phyloP scores from a whole-genome alignment of 2,113 vertebrate genomes.

The Triplophysa tibetana region DNA sequence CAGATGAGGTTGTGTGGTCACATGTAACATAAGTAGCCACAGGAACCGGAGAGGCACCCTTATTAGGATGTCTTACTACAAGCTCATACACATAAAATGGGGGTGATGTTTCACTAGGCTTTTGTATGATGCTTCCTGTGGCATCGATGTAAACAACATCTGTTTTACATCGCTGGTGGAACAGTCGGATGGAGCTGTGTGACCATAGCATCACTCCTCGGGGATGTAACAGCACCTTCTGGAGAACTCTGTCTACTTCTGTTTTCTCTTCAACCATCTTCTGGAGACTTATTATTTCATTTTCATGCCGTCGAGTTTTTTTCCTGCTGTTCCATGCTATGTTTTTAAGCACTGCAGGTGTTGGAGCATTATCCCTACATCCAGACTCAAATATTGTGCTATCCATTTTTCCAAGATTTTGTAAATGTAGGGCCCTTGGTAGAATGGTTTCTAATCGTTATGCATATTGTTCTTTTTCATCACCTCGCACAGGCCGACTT shows the following conservation, averaged over 20 bases:
- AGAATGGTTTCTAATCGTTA: not conserved
- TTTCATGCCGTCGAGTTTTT: not conserved
- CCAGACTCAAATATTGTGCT: not conserved
- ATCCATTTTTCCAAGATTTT: not conserved
- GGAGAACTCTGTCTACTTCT: not conserved
- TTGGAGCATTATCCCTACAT: not conserved
- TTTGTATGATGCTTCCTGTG: too few relatives aligned
- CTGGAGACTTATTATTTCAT: not conserved
- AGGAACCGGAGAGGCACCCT: too few relatives aligned
- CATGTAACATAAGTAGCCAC: too few relatives aligned
- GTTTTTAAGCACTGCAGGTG: not conserved
- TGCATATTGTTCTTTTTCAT: not conserved
- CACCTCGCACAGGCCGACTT: not conserved
- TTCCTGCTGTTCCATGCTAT: not conserved
- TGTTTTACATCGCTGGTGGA: not conserved
- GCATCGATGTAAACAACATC: not conserved
- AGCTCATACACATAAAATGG: too few relatives aligned
- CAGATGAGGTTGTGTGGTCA: too few relatives aligned
- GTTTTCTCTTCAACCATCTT: not conserved
- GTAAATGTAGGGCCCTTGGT: not conserved
- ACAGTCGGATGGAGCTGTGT: not conserved
- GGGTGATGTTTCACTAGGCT: too few relatives aligned
- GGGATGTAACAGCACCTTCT: not conserved
- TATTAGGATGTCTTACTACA: too few relatives aligned
- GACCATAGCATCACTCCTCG: conserved; percentile 5